A percentile compares a stretch with the other conserved stretches of the same genome.
Conservation (phyloP, 2,797 vertebrate genomes). For the Scolopax bukidnonensis region DNA sequence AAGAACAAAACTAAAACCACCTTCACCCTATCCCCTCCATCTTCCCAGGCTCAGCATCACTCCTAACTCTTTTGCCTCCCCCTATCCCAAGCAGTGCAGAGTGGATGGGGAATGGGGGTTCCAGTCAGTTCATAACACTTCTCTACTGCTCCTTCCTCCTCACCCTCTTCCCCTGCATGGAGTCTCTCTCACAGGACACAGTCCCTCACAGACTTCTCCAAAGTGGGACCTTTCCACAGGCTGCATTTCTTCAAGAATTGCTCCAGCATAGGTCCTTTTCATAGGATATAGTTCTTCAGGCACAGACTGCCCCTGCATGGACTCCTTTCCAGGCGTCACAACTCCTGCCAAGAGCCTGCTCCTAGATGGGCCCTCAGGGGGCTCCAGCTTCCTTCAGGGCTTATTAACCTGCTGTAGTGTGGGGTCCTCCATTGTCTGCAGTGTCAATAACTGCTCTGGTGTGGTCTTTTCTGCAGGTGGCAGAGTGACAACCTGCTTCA, state of each 20-base stretch:
- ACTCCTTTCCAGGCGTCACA: fast-evolving
- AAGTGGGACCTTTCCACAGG: fast-evolving
- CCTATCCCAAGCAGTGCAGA: neutral
- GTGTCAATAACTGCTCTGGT: neutral
- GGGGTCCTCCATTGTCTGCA: neutral
- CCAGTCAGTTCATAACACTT: neutral
- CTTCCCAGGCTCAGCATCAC: neutral
- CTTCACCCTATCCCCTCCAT: neutral
- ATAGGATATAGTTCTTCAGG: neutral
- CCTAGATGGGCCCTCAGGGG: neutral
- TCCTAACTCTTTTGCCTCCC: neutral
- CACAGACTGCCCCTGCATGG: neutral
- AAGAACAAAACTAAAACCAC: neutral
- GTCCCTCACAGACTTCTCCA: neutral
- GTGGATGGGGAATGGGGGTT: neutral
- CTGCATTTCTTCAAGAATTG: neutral
- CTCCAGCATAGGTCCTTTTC: neutral
- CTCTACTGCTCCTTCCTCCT: neutral
- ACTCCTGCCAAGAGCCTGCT: neutral
- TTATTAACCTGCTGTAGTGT: neutral
- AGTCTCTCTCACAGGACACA: neutral
- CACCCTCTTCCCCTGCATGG: fast-evolving
- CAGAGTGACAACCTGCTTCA: neutral
- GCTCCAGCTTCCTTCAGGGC: neutral
- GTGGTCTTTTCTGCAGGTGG: neutral